phyloP scores from a whole-genome alignment of 2,888 invertebrate genomes.

The Harmothoe impar region DNA sequence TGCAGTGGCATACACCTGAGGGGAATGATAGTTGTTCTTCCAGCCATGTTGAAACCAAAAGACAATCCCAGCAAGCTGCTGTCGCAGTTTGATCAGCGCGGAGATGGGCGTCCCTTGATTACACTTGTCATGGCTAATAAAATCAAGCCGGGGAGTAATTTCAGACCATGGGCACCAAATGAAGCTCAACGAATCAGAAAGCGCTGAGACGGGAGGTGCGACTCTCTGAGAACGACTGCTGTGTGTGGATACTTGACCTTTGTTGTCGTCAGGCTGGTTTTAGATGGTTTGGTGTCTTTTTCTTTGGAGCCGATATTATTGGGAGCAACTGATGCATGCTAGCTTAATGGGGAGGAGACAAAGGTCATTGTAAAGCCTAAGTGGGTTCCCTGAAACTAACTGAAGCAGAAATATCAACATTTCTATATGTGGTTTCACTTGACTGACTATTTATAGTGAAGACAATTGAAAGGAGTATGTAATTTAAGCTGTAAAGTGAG shows the following conservation, averaged over 20 bases:
- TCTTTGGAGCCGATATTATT: too few species aligned
- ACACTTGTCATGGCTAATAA: constrained; percentile 1
- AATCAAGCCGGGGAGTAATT: background rate
- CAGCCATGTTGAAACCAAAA: constrained; percentile 11
- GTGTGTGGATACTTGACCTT: constrained; percentile 32
- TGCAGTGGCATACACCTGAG: background rate
- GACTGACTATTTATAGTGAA: too few species aligned
- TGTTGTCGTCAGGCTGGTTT: background rate
- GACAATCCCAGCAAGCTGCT: background rate
- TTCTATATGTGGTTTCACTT: too few species aligned
- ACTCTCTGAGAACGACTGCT: background rate
- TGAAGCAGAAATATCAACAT: too few species aligned
- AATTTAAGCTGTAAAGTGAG: too few species aligned
- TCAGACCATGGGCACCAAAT: background rate
- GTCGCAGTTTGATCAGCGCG: background rate
- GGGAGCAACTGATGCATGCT: too few species aligned
- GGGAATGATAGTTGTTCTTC: too few species aligned
- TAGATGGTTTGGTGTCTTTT: background rate
- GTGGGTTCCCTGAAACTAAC: too few species aligned
- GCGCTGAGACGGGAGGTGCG: background rate
- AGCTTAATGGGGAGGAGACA: too few species aligned
- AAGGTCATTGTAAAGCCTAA: too few species aligned
- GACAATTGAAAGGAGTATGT: too few species aligned
- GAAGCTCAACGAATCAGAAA: background rate
- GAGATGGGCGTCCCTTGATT: constrained; percentile 15